Percentiles rank a stretch among this genome's conserved stretches.
phyloP scores from a whole-genome alignment of 1,140 invertebrate genomes.

The Caenorhabditis brenneri region DNA sequence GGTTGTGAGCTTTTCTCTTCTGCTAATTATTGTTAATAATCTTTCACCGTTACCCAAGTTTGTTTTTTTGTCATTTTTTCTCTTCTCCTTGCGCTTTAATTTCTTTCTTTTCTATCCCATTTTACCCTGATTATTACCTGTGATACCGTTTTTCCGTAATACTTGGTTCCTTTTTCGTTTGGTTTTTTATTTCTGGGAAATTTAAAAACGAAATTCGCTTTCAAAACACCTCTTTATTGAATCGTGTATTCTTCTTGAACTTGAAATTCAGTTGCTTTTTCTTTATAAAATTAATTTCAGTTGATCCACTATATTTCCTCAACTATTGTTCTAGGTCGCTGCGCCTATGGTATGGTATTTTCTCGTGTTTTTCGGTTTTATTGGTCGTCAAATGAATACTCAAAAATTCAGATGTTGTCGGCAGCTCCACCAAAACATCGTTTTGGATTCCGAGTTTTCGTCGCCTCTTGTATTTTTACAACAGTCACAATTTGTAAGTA shows the following conservation, averaged over 20 bases:
- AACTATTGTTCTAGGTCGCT: too few species aligned
- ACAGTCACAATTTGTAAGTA: slow-evolving; percentile 58
- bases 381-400: too few species aligned
- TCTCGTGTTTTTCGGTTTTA: too few species aligned
- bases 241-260: slow-evolving; percentile 22
- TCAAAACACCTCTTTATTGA: background rate
- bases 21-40: background rate
- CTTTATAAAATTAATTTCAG: background rate
- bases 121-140: background rate
- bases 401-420: background rate
- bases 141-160: background rate
- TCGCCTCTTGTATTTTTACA: slow-evolving; percentile 61
- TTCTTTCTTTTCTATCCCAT: background rate
- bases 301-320: background rate
- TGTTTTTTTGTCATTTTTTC: background rate
- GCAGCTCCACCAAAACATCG: slow-evolving; percentile 30
- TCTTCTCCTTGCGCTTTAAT: background rate
- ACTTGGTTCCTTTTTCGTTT: slow-evolving; percentile 8
- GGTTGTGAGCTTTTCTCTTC: background rate
- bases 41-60: background rate
- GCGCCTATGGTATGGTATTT: too few species aligned
- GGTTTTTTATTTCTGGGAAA: background rate
- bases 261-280: too few species aligned
- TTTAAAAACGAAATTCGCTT: background rate
- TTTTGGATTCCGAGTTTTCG: slow-evolving; percentile 55